These are phyloP conservation scores for Diploscapter pachys DNA, from an alignment of 1,140 invertebrate genomes.

Conservation along the genomic window DNA sequence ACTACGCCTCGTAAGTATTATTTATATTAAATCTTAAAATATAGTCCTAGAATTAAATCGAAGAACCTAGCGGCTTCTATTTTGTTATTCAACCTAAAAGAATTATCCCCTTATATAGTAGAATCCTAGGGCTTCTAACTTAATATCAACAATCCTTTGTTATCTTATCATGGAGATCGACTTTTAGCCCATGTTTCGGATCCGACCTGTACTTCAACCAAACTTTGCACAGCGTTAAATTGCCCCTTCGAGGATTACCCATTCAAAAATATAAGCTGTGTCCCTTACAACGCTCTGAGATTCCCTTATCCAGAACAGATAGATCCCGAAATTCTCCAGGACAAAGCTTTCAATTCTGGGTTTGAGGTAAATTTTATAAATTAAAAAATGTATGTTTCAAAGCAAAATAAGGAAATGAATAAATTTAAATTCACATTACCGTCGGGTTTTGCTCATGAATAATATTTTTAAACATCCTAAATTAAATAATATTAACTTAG, in stretches of 20 bases:
- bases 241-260: slow-evolving; percentile 51
- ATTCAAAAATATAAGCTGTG: slow-evolving; percentile 36
- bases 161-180: no score
- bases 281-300: slow-evolving; percentile 44
- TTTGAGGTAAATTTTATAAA: slow-evolving; percentile 29
- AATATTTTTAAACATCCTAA: no score
- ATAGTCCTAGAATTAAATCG: neutral
- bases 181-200: slow-evolving; percentile 52
- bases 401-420: slow-evolving; percentile 15
- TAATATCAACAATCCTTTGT: no score
- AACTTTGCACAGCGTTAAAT: slow-evolving; percentile 46
- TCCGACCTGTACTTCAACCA: slow-evolving; percentile 38
- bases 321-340: slow-evolving; percentile 47
- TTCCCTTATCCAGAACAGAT: slow-evolving; percentile 34
- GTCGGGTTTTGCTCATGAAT: no score
- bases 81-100: no score
- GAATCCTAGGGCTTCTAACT: no score
- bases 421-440: neutral
- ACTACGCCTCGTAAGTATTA: neutral
- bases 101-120: no score
- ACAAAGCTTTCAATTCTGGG: slow-evolving; percentile 39
- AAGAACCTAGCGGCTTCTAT: no score
- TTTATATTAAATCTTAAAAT: slow-evolving; percentile 10
- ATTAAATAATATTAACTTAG: no score
- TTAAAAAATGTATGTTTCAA: neutral